Conservation (phyloP, 1,140 invertebrate genomes). For the Polypedilum pembai region DNA sequence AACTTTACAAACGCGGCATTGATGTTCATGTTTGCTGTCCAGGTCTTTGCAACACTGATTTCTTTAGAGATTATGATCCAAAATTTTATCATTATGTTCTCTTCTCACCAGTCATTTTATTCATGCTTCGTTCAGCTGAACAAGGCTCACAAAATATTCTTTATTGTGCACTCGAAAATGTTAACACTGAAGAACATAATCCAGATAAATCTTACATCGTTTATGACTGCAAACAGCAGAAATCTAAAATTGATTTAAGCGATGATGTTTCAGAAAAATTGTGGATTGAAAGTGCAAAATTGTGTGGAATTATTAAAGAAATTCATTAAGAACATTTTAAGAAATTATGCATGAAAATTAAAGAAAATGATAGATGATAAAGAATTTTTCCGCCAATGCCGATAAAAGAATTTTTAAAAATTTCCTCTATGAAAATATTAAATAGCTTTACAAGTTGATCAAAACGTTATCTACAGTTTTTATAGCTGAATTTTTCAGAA, state of each 20-base stretch:
- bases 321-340: neutral
- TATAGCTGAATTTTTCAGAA: too few species aligned
- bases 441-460: too few species aligned
- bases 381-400: too few species aligned
- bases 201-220: constrained; percentile 60
- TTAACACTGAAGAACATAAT: constrained; percentile 30
- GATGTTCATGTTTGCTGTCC: constrained; percentile 72
- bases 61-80: constrained; percentile 59
- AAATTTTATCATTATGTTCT: constrained; percentile 64
- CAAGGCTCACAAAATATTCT: constrained; percentile 72
- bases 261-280: constrained; percentile 54
- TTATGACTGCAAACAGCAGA: constrained; percentile 61
- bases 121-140: constrained; percentile 62
- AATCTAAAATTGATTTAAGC: constrained; percentile 55
- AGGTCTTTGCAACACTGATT: constrained; percentile 73
- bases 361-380: too few species aligned
- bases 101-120: constrained; percentile 57
- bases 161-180: constrained; percentile 59
- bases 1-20: constrained; percentile 49
- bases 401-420: too few species aligned
- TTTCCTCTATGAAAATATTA: too few species aligned
- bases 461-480: too few species aligned
- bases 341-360: too few species aligned
- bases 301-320: constrained; percentile 37
- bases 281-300: constrained; percentile 60